Conservation (phyloP, 1,140 invertebrate genomes). For the Oedothorax gibbosus region DNA sequence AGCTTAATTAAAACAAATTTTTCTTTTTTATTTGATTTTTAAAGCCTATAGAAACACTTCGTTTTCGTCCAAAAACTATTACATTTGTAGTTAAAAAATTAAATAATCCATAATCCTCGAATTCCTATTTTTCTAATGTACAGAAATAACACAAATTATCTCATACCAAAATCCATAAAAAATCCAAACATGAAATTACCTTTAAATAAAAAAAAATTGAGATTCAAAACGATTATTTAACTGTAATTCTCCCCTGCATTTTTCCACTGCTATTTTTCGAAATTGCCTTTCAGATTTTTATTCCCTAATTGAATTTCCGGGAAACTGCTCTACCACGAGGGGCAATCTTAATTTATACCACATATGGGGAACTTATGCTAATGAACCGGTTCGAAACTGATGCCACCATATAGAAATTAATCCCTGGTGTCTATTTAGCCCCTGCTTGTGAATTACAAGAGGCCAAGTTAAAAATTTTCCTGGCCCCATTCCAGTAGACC, state of each 20-base stretch:
- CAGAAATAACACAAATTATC: no score
- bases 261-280: conserved; percentile 12
- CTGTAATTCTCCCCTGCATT: conserved; percentile 43
- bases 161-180: no score
- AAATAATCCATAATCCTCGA: no score
- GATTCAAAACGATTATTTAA: conserved; percentile 40
- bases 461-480: conserved; percentile 42
- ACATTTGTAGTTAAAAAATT: no score
- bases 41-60: no score
- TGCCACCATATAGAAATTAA: conserved; percentile 55
- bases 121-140: no score
- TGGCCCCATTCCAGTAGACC: conserved; percentile 41
- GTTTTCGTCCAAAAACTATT: no score
- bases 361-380: conserved; percentile 51
- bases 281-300: conserved; percentile 56
- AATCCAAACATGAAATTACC: no score
- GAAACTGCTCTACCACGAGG: not conserved
- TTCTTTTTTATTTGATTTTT: no score
- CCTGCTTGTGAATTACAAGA: conserved; percentile 56
- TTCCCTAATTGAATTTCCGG: conserved; percentile 54
- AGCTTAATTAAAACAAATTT: no score
- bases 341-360: conserved; percentile 59
- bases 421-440: conserved; percentile 59
- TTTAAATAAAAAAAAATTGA: no score
- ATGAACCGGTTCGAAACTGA: conserved; percentile 53